A percentile compares a stretch with the other conserved stretches of the same genome.
Evolutionary conservation across 2,113 vertebrate species (phyloP).

Genomic region (Micromys minutus): DNA sequence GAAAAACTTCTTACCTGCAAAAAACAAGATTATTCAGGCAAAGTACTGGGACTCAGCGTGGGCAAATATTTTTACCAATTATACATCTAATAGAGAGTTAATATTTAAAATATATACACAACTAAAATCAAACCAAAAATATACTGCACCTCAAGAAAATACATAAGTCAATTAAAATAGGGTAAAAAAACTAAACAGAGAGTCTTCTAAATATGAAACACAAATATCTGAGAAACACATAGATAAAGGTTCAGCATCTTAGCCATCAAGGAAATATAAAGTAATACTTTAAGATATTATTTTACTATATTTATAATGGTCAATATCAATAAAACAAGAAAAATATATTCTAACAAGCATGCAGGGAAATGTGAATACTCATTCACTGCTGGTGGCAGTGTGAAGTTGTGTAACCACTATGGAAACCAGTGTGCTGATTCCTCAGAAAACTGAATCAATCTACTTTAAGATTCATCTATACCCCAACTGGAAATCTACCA

Average conservation of each 20-base stretch:
- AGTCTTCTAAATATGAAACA: neutral
- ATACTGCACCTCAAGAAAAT: neutral
- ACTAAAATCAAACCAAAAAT: neutral
- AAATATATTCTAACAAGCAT: neutral
- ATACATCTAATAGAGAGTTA: neutral
- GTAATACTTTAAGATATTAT: neutral
- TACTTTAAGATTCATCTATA: neutral
- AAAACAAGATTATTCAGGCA: neutral
- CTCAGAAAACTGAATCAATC: neutral
- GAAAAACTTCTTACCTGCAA: neutral
- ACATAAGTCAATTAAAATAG: neutral
- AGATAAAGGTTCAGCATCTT: neutral
- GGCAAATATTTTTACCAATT: neutral
- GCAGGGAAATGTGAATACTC: neutral
- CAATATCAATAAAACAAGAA: neutral
- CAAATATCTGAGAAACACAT: neutral
- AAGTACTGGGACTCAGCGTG: neutral
- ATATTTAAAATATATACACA: neutral
- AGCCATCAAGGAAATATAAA: neutral
- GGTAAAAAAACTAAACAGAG: neutral
- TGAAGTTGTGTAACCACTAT: neutral
- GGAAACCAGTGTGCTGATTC: neutral
- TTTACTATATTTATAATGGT: neutral
- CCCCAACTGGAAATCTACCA: neutral
- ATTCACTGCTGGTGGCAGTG: neutral